Conservation (phyloP, 2,797 vertebrate species). For the Crypturellus tataupa region DNA sequence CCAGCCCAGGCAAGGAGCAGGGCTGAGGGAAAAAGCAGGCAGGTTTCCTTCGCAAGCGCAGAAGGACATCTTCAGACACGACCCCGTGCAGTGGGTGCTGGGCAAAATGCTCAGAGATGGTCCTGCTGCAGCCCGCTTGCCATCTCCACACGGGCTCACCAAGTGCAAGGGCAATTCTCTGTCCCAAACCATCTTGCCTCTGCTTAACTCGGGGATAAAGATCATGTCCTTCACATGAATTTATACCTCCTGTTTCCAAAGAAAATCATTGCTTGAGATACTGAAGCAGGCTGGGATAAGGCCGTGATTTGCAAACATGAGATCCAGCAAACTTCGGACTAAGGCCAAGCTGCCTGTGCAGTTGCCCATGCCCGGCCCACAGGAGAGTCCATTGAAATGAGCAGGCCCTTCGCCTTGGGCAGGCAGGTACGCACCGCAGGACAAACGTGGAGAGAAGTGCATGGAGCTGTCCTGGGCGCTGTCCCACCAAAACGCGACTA, state of each 20-base stretch:
- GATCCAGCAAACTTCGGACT: not conserved
- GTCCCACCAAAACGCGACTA: not conserved
- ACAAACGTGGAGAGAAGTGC: not conserved
- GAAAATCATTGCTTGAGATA: not conserved
- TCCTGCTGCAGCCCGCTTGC: not conserved
- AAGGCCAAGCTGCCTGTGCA: too few relatives aligned
- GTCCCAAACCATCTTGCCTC: not conserved
- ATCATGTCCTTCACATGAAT: not conserved
- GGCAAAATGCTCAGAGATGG: not conserved
- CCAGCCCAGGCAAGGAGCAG: not conserved
- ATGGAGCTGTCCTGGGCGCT: not conserved
- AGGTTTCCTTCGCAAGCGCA: not conserved
- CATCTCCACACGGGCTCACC: not conserved
- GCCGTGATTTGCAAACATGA: not conserved
- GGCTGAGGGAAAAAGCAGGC: not conserved
- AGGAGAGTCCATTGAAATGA: not conserved
- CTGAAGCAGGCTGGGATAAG: not conserved
- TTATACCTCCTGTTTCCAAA: conserved; percentile 1
- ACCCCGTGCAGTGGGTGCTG: not conserved
- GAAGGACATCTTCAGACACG: not conserved
- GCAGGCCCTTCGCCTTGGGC: not conserved
- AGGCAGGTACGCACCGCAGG: not conserved
- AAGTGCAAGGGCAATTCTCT: not conserved
- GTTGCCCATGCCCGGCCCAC: too few relatives aligned
- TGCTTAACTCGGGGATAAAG: not conserved